Conservation (phyloP, 2,797 vertebrate genomes). For the Apodemus agrarius region DNA sequence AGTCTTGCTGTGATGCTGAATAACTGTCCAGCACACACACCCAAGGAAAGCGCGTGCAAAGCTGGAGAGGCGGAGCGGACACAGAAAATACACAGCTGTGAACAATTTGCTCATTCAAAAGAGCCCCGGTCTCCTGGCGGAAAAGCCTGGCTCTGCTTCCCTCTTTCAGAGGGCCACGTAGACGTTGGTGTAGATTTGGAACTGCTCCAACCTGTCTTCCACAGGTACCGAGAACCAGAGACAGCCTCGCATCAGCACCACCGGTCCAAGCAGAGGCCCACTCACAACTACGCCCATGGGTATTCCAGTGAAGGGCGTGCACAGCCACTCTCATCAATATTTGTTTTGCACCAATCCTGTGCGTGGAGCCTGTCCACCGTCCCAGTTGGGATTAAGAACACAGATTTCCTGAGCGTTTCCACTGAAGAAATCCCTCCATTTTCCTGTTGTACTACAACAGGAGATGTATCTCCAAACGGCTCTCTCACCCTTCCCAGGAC, state of each 20-base stretch:
- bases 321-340: neutral
- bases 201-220: neutral
- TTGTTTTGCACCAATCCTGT: neutral
- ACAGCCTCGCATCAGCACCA: neutral
- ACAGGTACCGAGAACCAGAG: neutral
- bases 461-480: neutral
- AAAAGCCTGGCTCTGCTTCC: neutral
- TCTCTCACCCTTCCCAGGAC: neutral
- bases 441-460: neutral
- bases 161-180: neutral
- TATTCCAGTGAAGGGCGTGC: neutral
- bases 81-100: conserved; percentile 28
- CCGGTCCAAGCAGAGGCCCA: neutral
- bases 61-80: neutral
- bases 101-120: conserved; percentile 48
- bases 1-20: neutral
- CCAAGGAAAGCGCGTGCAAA: neutral
- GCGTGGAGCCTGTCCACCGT: neutral
- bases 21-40: neutral
- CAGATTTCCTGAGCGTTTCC: neutral
- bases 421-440: neutral
- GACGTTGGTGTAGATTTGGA: neutral
- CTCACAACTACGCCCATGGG: neutral
- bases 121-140: neutral
- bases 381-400: neutral